Evolutionary conservation across 1,140 invertebrate genomes (phyloP).

Genomic region (Ceratina australensis): DNA sequence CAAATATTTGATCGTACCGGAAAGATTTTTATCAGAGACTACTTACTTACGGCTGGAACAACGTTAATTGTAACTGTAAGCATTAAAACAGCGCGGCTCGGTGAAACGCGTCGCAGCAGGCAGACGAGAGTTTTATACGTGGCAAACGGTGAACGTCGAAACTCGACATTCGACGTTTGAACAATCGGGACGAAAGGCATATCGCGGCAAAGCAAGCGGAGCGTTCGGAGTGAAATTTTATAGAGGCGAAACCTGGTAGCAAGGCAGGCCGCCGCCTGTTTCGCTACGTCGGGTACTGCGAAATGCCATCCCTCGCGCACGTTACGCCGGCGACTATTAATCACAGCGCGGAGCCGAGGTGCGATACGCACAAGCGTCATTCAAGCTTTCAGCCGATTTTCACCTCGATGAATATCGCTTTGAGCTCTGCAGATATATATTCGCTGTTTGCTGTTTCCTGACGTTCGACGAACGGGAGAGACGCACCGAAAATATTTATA

Average conservation of each 20-base stretch:
- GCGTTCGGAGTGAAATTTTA: constrained; percentile 35
- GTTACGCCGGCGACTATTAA: constrained; percentile 44
- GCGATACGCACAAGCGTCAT: constrained; percentile 46
- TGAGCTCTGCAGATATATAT: background rate
- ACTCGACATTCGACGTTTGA: background rate
- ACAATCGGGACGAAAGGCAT: constrained; percentile 9
- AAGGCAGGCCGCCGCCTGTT: constrained; percentile 9
- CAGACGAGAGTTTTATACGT: no score
- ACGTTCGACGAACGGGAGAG: constrained; percentile 6
- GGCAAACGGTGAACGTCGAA: background rate
- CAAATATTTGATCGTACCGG: no score
- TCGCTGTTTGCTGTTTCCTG: constrained; percentile 25
- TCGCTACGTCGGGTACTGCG: constrained; percentile 30
- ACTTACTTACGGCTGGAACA: no score
- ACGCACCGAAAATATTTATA: background rate
- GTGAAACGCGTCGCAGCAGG: no score
- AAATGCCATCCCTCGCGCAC: background rate
- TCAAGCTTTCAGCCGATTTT: constrained; percentile 51
- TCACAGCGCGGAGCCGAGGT: constrained; percentile 26
- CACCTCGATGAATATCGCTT: constrained; percentile 50
- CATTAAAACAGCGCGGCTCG: no score
- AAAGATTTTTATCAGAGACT: no score
- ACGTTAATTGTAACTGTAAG: no score
- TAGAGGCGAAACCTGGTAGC: background rate
- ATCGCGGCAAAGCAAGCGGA: constrained; percentile 4